Evolutionary conservation across 2,113 vertebrate genomes (phyloP).

Genomic region (Epinephelus cyanopodus): DNA sequence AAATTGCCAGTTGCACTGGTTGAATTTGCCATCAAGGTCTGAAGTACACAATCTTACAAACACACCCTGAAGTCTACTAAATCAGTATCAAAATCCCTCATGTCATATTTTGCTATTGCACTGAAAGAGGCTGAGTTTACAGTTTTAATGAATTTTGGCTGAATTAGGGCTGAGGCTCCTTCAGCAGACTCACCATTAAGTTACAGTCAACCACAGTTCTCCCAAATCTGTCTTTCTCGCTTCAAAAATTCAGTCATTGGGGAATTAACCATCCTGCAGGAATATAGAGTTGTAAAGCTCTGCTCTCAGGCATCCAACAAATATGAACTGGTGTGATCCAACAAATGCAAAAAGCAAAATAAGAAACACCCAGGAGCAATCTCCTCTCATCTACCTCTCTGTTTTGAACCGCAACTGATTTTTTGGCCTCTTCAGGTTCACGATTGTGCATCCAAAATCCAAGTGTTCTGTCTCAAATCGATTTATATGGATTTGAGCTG

Average conservation of each 20-base stretch:
- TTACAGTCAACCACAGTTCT: too few species aligned
- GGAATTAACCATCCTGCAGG: constrained; percentile 18
- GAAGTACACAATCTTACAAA: background rate
- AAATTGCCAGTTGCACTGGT: background rate
- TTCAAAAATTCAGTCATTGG: constrained; percentile 15
- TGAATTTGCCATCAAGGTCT: background rate
- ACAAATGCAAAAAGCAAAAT: too few species aligned
- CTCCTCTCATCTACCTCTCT: constrained; percentile 13
- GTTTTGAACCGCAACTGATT: constrained; percentile 8
- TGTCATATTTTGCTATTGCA: background rate
- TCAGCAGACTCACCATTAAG: too few species aligned
- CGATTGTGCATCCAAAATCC: constrained; percentile 21
- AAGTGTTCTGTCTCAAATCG: constrained; percentile 25
- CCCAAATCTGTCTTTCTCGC: too few species aligned
- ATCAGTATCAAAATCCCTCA: constrained; percentile 6
- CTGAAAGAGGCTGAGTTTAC: constrained; percentile 8
- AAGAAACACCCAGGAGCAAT: too few species aligned
- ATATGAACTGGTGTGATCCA: constrained; percentile 4
- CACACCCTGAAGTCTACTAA: background rate
- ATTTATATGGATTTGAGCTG: constrained; percentile 23
- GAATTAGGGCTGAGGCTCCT: background rate
- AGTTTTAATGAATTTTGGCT: constrained; percentile 30
- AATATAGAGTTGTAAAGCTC: constrained; percentile 29
- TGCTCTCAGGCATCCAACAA: constrained; percentile 28
- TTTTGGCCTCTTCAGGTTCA: constrained; percentile 4